These are phyloP conservation scores for Teinopalpus imperialis DNA, from an alignment of 2,888 invertebrate species.

Conservation along the genomic window DNA sequence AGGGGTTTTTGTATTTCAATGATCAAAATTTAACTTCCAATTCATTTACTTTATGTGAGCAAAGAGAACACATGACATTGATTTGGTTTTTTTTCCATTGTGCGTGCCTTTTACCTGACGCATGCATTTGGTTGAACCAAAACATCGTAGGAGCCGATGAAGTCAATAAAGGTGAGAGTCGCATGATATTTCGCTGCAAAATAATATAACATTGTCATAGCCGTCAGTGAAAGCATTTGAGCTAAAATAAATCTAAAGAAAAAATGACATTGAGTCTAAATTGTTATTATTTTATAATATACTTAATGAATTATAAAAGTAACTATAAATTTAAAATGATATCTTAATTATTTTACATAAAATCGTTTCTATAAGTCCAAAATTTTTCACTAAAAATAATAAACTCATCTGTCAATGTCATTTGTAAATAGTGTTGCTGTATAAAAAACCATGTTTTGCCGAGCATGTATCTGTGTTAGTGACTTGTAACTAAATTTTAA, in stretches of 20 bases:
- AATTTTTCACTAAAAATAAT: slow-evolving; percentile 2
- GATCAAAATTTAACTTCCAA: too few relatives aligned
- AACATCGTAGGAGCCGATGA: slow-evolving; percentile 66
- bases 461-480: slow-evolving; percentile 26
- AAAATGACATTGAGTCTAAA: too few relatives aligned
- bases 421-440: slow-evolving; percentile 26
- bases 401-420: slow-evolving; percentile 2
- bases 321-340: too few relatives aligned
- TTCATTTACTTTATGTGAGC: slow-evolving; percentile 1
- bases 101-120: slow-evolving; percentile 38
- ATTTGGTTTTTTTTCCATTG: slow-evolving; percentile 45
- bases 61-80: slow-evolving; percentile 7
- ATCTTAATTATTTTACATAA: too few relatives aligned
- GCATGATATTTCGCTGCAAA: slow-evolving; percentile 16
- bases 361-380: too few relatives aligned
- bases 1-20: too few relatives aligned
- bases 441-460: slow-evolving; percentile 12
- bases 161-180: slow-evolving; percentile 71
- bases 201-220: background rate
- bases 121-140: slow-evolving; percentile 42
- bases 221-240: background rate
- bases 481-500: slow-evolving; percentile 24
- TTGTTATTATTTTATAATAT: too few relatives aligned
- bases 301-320: too few relatives aligned
- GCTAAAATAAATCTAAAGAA: slow-evolving; percentile 4